Evolutionary conservation across 2,113 vertebrate genomes (phyloP).

Genomic region (Himantopus leucocephalus): DNA sequence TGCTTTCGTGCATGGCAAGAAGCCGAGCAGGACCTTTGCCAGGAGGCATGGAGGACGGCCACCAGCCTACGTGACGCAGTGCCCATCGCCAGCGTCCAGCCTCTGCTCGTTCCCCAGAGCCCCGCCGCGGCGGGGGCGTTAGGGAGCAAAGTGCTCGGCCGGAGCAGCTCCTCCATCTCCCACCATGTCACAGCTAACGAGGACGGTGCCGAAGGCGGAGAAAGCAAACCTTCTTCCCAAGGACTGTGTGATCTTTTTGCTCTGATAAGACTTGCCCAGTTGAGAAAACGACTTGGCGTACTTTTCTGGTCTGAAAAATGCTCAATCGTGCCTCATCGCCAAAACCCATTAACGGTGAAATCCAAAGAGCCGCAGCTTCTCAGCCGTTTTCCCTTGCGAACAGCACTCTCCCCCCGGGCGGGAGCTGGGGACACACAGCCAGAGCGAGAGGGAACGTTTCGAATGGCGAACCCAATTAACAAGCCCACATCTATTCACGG

Average conservation of each 20-base stretch:
- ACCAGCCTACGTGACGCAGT: rapidly evolving
- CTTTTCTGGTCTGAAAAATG: slow-evolving; percentile 31
- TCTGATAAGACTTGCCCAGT: neutral
- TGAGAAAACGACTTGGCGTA: neutral
- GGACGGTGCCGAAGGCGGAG: neutral
- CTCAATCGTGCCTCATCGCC: slow-evolving; percentile 14
- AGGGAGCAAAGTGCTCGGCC: neutral
- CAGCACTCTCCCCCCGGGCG: neutral
- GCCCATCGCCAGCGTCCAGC: neutral
- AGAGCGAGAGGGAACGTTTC: neutral
- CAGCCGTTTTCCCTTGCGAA: neutral
- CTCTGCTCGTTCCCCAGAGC: neutral
- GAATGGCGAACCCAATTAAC: slow-evolving; percentile 13
- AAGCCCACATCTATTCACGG: neutral
- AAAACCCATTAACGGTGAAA: slow-evolving; percentile 21
- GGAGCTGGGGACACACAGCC: neutral
- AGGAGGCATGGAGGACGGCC: rapidly evolving
- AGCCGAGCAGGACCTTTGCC: neutral
- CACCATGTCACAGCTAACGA: neutral
- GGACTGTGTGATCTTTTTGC: neutral
- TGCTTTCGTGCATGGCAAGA: neutral
- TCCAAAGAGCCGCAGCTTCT: neutral
- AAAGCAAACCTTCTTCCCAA: neutral
- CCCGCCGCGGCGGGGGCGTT: neutral
- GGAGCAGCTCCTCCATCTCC: neutral